phyloP scores from a whole-genome alignment of 1,140 invertebrate genomes.

The Drosophila burlai region DNA sequence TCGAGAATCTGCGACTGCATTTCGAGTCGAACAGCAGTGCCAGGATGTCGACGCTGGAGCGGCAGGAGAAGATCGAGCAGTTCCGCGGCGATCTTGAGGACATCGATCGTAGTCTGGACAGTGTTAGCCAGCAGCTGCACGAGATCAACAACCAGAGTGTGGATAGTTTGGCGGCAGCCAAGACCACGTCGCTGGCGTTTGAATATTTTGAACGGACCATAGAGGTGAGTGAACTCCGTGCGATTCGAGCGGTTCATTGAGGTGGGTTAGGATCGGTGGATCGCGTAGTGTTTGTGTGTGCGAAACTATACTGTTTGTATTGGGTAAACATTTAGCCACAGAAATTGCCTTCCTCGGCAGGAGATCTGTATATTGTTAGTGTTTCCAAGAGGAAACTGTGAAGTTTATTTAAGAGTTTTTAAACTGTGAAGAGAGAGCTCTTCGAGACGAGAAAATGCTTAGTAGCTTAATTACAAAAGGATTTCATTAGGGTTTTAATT shows the following conservation, averaged over 20 bases:
- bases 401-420: neutral
- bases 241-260: conserved; percentile 7
- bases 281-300: neutral
- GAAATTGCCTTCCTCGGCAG: neutral
- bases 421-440: neutral
- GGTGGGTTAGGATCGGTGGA: conserved; percentile 30
- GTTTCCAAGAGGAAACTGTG: neutral
- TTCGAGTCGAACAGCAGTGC: conserved; percentile 86
- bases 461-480: neutral
- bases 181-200: conserved; percentile 90
- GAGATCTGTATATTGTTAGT: neutral
- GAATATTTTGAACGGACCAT: conserved; percentile 93
- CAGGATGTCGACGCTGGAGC: conserved; percentile 88
- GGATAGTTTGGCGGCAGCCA: conserved; percentile 89
- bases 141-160: conserved; percentile 89
- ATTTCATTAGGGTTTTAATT: neutral
- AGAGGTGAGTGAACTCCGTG: conserved; percentile 87
- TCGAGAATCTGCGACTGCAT: conserved; percentile 86
- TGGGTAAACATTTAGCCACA: conserved; percentile 14
- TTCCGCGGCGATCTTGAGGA: conserved; percentile 88
- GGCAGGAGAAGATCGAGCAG: conserved; percentile 89
- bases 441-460: neutral
- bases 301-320: conserved; percentile 1
- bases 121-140: conserved; percentile 88
- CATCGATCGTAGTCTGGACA: conserved; percentile 90